These are phyloP conservation scores for Megalops cyprinoides DNA, from an alignment of 2,797 vertebrate genomes.

Conservation along the genomic window DNA sequence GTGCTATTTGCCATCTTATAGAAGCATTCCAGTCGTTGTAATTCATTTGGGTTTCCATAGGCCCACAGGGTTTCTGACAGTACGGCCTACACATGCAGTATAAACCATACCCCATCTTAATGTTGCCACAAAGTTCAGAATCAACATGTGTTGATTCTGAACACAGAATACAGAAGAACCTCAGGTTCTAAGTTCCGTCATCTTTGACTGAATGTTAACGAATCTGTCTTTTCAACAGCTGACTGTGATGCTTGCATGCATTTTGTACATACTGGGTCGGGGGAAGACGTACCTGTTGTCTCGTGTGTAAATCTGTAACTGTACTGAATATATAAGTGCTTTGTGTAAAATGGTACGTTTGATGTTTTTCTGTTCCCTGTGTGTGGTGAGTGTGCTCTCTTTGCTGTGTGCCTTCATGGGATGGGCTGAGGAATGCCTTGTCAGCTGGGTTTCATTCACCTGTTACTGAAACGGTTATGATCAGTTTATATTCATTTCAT, in stretches of 20 bases:
- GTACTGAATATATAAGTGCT: constrained; percentile 26
- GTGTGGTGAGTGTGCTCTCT: constrained; percentile 65
- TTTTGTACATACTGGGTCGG: constrained; percentile 43
- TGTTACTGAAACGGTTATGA: neutral
- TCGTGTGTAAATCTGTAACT: constrained; percentile 52
- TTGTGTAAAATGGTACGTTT: constrained; percentile 51
- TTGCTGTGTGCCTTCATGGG: constrained; percentile 57
- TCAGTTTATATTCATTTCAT: neutral
- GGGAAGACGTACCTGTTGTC: constrained; percentile 48
- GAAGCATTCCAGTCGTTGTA: neutral
- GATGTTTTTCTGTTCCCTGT: constrained; percentile 58
- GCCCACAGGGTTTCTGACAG: neutral
- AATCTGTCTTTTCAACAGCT: constrained; percentile 31
- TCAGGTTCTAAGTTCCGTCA: neutral
- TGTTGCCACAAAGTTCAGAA: neutral
- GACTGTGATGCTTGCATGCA: constrained; percentile 39
- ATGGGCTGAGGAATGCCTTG: constrained; percentile 76
- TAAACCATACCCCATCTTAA: neutral
- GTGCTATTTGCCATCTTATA: neutral
- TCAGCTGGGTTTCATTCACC: constrained; percentile 42
- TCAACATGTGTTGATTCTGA: neutral
- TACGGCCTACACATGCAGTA: neutral
- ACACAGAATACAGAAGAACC: neutral
- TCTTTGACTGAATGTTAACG: constrained; percentile 48
- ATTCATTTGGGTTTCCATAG: neutral